Conservation (phyloP, 2,797 vertebrate genomes). For the Parotocinclus haroldoi region DNA sequence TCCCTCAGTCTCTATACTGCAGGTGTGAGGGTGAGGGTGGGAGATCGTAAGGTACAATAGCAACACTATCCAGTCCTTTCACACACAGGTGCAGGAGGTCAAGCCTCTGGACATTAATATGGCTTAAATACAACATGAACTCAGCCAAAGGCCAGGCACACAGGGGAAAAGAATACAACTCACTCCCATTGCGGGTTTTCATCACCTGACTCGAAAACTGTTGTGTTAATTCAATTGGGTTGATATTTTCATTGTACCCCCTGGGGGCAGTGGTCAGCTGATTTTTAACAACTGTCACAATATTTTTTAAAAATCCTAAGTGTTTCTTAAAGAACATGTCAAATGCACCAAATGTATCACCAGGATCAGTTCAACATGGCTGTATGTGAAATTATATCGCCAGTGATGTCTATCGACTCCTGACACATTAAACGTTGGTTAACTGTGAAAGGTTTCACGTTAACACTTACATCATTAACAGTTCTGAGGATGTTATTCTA, state of each 20-base stretch:
- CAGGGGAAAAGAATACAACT: conserved; percentile 26
- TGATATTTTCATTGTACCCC: conserved; percentile 38
- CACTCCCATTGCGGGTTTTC: conserved; percentile 34
- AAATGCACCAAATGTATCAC: conserved; percentile 18
- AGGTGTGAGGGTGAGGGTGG: conserved; percentile 57
- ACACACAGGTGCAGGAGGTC: conserved; percentile 54
- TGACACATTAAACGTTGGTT: conserved; percentile 10
- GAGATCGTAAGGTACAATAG: conserved; percentile 26
- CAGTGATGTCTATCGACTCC: conserved; percentile 50
- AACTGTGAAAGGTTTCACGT: conserved; percentile 23
- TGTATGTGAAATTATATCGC: conserved; percentile 56
- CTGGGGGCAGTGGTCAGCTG: conserved; percentile 11
- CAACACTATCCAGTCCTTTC: conserved; percentile 35
- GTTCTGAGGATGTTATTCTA: conserved; percentile 37
- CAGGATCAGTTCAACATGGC: conserved; percentile 14
- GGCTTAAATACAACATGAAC: conserved; percentile 56
- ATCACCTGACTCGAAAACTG: conserved; percentile 31
- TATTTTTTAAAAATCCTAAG: conserved; percentile 55
- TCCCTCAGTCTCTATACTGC: conserved; percentile 32
- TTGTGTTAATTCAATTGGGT: conserved; percentile 45
- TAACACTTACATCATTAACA: conserved; percentile 30
- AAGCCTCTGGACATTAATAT: conserved; percentile 53
- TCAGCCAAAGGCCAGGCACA: conserved; percentile 43
- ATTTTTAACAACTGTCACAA: conserved; percentile 66
- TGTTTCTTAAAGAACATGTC: conserved; percentile 9